A percentile compares a stretch with the other conserved stretches of the same genome.
These are phyloP conservation scores for Phylloscopus whistleri DNA, from an alignment of 2,113 vertebrate species.

Conservation along the genomic window DNA sequence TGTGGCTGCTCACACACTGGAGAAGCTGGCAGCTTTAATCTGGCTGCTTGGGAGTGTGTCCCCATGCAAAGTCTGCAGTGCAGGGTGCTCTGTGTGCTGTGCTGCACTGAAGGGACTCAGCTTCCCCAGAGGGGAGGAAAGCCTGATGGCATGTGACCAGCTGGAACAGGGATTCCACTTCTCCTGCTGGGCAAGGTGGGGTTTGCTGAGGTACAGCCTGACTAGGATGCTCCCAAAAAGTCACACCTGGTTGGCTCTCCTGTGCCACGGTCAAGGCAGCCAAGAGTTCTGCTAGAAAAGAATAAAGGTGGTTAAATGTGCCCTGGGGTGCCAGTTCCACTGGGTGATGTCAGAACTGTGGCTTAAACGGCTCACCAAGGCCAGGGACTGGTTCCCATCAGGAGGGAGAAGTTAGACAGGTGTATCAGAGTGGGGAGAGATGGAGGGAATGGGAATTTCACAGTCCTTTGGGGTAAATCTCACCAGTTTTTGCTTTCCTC, in stretches of 20 bases:
- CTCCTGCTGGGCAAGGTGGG: background rate
- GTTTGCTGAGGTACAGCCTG: background rate
- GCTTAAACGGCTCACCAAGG: background rate
- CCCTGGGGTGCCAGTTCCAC: fast-evolving
- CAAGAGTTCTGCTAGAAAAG: background rate
- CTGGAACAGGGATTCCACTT: background rate
- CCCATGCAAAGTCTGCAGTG: background rate
- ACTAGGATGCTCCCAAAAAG: background rate
- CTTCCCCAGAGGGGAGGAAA: background rate
- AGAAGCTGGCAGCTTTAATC: background rate
- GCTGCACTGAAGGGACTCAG: background rate
- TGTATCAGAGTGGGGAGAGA: background rate
- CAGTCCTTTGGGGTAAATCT: background rate
- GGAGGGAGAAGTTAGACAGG: background rate
- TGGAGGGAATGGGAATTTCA: background rate
- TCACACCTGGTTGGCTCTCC: background rate
- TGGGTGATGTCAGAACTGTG: background rate
- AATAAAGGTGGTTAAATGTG: background rate
- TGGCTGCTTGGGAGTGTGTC: background rate
- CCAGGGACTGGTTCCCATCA: background rate
- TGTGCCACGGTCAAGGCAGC: background rate
- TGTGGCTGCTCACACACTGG: background rate
- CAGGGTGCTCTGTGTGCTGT: fast-evolving
- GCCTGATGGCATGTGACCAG: background rate
- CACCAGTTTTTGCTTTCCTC: background rate